Evolutionary conservation across 2,113 vertebrate species (phyloP), one percentile per base, ranked within the genome.

Genomic region (Caretta caretta): DNA sequence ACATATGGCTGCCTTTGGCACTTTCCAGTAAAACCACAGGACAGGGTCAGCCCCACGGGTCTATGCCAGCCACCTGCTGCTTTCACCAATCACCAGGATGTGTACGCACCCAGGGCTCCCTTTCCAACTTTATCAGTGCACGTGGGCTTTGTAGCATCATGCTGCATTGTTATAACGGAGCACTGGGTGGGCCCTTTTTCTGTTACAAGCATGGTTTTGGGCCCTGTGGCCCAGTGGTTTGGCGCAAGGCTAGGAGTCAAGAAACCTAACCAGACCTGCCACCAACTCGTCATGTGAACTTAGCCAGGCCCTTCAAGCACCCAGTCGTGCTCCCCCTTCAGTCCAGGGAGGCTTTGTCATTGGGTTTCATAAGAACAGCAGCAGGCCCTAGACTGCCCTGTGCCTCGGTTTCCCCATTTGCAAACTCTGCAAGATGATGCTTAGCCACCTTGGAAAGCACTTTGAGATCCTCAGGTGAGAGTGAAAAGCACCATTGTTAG

Each of bases 1-100:
- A 1, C 3, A 20, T 1, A 0, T 6, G 49, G 13, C 13, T 62
- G 59, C 13, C 50, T 1, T 0, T 62, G 31, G 65, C 16, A 20
- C 65, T 62, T 31, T 51, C 0, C 82, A 0, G 29, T 35, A 11
- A 90, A 35, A 17, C 65, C n/a, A 16, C 65, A 72, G 17, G 11
- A 38, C 14, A 65, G 57, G 22, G 10, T 59, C 57, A 27, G 29
- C 31, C 14, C 42, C 1, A 54, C 57, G 1, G 1, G n/a, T 22
- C 65, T 56, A 81, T 11, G n/a, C 49, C 49, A 49, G 9, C 56
- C 9, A 0, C 0, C 62, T 10, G 0, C 35, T 87, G 38, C 79
- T 80, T 50, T 19, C 29, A 29, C 25, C 29, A 48, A 5, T 31
- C 48, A 27, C 16, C 31, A 48, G 49, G 48, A 50, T 49, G 29